phyloP scores from a whole-genome alignment of 2,113 vertebrate genomes.

The Murina feae region DNA sequence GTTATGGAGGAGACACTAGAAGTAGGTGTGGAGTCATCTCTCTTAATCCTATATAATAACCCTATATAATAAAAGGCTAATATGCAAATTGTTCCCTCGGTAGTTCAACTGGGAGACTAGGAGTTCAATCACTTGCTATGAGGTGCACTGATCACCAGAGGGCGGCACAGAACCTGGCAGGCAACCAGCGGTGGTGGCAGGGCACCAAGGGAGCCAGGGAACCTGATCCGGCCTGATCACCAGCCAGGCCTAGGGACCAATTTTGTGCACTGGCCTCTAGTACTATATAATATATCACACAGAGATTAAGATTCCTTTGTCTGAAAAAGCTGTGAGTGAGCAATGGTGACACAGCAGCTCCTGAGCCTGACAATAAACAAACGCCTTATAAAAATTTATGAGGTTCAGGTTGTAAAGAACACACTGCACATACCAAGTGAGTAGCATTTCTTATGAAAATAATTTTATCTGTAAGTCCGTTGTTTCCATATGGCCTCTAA shows the following conservation, averaged over 20 bases:
- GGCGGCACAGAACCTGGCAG: too few relatives aligned
- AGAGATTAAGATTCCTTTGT: neutral
- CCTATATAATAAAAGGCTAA: neutral
- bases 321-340: conserved; percentile 42
- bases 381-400: conserved; percentile 74
- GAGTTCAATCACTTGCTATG: too few relatives aligned
- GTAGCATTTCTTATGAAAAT: conserved; percentile 67
- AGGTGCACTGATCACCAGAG: too few relatives aligned
- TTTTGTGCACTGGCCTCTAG: neutral
- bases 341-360: conserved; percentile 40
- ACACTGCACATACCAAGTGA: conserved; percentile 30
- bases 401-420: conserved; percentile 60
- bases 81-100: too few relatives aligned
- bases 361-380: conserved; percentile 39
- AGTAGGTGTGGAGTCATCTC: neutral
- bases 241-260: too few relatives aligned
- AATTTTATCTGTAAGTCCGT: conserved; percentile 39
- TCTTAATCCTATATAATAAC: too few relatives aligned
- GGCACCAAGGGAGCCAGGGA: too few relatives aligned
- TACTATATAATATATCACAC: neutral
- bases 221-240: too few relatives aligned
- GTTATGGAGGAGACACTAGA: neutral
- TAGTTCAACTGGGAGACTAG: too few relatives aligned
- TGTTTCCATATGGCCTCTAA: neutral
- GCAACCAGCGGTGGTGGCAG: too few relatives aligned